Evolutionary conservation across 2,797 vertebrate genomes (phyloP).

Genomic region (Eremophila alpestris): DNA sequence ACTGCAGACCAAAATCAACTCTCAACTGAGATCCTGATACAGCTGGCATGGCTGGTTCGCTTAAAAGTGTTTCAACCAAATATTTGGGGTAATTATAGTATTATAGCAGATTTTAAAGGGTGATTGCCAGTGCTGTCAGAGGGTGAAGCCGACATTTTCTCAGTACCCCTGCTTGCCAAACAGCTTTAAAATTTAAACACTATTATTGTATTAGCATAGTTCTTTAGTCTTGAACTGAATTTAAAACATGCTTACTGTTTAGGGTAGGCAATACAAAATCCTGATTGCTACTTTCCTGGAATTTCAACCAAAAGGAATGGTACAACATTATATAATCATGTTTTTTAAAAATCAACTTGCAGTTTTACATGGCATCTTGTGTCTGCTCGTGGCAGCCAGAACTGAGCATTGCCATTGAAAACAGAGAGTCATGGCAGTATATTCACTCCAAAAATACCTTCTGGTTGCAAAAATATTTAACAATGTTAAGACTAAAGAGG

Average conservation of each 20-base stretch:
- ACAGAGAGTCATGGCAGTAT: conserved; percentile 60
- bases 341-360: conserved; percentile 51
- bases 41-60: background rate
- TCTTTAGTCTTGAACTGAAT: background rate
- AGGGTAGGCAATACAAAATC: conserved; percentile 49
- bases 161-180: conserved; percentile 15
- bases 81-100: conserved; percentile 43
- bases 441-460: conserved; percentile 68
- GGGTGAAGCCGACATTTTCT: conserved; percentile 32
- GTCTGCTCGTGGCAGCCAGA: conserved; percentile 52
- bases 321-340: conserved; percentile 58
- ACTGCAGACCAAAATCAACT: conserved; percentile 26
- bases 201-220: background rate
- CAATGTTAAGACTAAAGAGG: conserved; percentile 54
- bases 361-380: conserved; percentile 64
- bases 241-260: conserved; percentile 52
- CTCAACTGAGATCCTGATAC: background rate
- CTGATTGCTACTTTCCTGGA: conserved; percentile 53
- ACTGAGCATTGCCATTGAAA: conserved; percentile 56
- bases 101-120: conserved; percentile 37
- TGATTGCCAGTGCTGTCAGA: conserved; percentile 50
- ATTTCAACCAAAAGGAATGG: conserved; percentile 55
- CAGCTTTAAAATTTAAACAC: background rate
- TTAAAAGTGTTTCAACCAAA: conserved; percentile 46
- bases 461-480: conserved; percentile 69